A percentile compares a stretch with the other conserved stretches of the same genome.
Evolutionary conservation across 2,113 vertebrate species (phyloP).

Genomic region (Tyto alba): DNA sequence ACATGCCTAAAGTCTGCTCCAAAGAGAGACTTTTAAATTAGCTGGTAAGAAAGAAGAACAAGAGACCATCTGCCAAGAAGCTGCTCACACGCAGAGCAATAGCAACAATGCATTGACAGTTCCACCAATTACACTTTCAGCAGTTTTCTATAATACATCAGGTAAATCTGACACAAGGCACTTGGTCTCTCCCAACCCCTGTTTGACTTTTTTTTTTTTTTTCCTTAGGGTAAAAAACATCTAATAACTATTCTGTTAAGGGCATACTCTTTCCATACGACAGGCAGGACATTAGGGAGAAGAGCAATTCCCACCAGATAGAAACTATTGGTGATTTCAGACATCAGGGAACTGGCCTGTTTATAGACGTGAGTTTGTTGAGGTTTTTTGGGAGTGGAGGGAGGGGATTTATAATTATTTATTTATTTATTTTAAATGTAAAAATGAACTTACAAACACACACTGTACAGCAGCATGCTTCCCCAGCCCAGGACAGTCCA

Average conservation of each 20-base stretch:
- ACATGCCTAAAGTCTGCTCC: neutral
- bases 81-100: neutral
- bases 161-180: neutral
- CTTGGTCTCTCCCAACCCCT: neutral
- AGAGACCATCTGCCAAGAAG: neutral
- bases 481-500: neutral
- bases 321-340: neutral
- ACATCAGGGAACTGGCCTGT: neutral
- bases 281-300: neutral
- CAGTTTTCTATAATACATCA: neutral
- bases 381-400: rapidly evolving
- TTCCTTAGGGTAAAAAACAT: neutral
- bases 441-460: neutral
- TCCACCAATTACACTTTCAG: neutral
- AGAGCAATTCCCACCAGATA: neutral
- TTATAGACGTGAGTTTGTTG: neutral
- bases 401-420: neutral
- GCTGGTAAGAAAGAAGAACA: neutral
- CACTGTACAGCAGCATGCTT: neutral
- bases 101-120: neutral
- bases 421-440: neutral
- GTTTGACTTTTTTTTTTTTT: neutral
- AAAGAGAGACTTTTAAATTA: neutral
- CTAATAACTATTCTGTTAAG: neutral
- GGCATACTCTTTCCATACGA: neutral